Conservation (phyloP, 2,888 invertebrate genomes). For the Rotaria macrura region DNA sequence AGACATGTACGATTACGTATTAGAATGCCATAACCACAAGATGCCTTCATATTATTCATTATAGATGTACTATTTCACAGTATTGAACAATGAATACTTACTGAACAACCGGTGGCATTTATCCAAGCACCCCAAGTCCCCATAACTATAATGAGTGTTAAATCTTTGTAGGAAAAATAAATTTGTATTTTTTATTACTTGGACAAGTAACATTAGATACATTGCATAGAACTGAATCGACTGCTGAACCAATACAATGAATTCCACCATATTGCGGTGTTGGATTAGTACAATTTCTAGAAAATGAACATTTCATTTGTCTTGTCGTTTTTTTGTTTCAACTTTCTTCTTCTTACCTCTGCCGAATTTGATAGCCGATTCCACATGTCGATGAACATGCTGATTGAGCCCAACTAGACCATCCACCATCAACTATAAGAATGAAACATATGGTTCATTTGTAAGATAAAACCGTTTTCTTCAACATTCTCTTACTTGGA, state of each 20-base stretch:
- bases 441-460: not conserved
- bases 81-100: not conserved
- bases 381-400: constrained; percentile 13
- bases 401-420: not conserved
- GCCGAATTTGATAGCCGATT: not conserved
- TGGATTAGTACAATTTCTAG: constrained; percentile 16
- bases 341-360: not conserved
- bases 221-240: not conserved
- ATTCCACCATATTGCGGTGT: not conserved
- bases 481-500: not conserved
- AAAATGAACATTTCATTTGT: not conserved
- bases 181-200: not conserved
- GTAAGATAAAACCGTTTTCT: not conserved
- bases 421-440: not conserved
- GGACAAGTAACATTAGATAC: not conserved
- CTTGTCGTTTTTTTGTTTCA: not conserved
- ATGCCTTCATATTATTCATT: not conserved
- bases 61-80: too few species aligned
- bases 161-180: not conserved
- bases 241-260: not conserved
- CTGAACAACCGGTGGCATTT: not conserved
- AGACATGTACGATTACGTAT: not conserved
- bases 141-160: not conserved
- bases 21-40: not conserved
- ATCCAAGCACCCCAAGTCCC: not conserved